Conservation (phyloP, 2,797 vertebrate species). For the Betta splendens region DNA sequence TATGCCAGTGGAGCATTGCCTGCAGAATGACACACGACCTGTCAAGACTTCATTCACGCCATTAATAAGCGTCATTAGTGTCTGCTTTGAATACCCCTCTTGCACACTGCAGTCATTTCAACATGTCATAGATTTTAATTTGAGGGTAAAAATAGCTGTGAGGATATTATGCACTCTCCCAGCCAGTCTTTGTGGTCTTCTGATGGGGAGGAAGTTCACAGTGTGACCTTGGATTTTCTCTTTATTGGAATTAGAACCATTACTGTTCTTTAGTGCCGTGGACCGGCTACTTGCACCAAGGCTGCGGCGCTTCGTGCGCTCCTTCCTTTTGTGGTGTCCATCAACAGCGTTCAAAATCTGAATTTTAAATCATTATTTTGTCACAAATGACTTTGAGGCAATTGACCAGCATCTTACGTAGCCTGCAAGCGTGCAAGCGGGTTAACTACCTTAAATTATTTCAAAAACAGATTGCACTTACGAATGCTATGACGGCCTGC, state of each 20-base stretch:
- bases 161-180: constrained; percentile 90
- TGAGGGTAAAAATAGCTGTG: constrained; percentile 99
- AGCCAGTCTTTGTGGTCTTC: constrained; percentile 86
- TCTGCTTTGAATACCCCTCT: constrained; percentile 99
- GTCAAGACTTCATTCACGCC: constrained; percentile 97
- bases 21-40: constrained; percentile 98
- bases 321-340: constrained; percentile 67
- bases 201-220: constrained; percentile 86
- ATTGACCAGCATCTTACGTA: constrained; percentile 54
- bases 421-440: constrained; percentile 39
- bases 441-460: constrained; percentile 56
- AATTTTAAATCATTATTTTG: constrained; percentile 71
- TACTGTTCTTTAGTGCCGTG: constrained; percentile 75
- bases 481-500: constrained; percentile 13
- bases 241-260: constrained; percentile 83
- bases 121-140: constrained; percentile 99
- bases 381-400: constrained; percentile 59
- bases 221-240: constrained; percentile 85
- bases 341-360: constrained; percentile 62
- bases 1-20: constrained; percentile 95
- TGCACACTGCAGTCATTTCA: constrained; percentile 99
- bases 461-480: constrained; percentile 48
- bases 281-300: constrained; percentile 53
- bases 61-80: constrained; percentile 99
- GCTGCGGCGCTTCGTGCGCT: constrained; percentile 40